Conservation (phyloP, 2,113 vertebrate genomes). For the Motacilla alba region DNA sequence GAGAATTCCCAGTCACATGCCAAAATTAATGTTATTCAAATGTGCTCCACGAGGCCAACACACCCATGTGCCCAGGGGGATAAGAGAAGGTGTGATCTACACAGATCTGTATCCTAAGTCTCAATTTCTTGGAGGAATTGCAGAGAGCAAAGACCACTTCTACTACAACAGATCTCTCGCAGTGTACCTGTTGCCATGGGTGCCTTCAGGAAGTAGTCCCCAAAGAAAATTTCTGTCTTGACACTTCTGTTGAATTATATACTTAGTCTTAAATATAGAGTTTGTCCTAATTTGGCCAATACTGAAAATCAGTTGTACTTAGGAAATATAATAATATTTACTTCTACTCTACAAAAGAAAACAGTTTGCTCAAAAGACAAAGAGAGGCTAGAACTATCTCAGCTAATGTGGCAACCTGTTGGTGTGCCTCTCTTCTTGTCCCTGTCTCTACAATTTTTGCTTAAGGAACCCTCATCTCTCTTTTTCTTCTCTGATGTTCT, state of each 20-base stretch:
- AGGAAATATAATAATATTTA: neutral
- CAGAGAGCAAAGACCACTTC: neutral
- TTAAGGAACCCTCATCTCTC: neutral
- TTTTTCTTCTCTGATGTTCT: neutral
- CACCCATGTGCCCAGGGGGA: accelerated
- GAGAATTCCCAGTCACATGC: neutral
- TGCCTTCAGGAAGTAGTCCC: neutral
- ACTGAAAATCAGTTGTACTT: neutral
- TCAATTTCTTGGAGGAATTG: neutral
- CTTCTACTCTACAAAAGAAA: neutral
- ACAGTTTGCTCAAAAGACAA: neutral
- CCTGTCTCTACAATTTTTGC: neutral
- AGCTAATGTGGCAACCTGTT: neutral
- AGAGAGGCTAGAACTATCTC: neutral
- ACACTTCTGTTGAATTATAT: neutral
- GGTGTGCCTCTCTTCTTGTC: neutral
- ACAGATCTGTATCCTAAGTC: neutral
- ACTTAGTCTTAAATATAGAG: neutral
- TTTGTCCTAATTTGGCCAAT: neutral
- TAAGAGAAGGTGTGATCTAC: neutral
- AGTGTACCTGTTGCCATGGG: neutral
- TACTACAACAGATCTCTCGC: neutral
- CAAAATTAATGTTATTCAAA: neutral
- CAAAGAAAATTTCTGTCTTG: neutral
- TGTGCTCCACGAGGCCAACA: neutral